A percentile compares a stretch with the other conserved stretches of the same genome.
Evolutionary conservation across 2,888 invertebrate species (phyloP).

Genomic region (Perithous albicinctus): DNA sequence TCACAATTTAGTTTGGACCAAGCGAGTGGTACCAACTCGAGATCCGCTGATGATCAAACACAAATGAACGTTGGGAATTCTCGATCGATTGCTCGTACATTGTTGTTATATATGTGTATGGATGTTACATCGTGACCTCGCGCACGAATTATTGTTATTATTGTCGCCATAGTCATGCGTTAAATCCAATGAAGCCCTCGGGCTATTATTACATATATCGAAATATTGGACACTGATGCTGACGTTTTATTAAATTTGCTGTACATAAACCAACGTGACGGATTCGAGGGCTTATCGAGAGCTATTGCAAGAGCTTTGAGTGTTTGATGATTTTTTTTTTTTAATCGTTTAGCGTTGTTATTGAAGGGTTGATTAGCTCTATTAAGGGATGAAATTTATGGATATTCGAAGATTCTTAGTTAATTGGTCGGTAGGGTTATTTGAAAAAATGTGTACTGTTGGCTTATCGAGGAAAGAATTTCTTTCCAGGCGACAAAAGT

Average conservation of each 20-base stretch:
- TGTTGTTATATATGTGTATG: too few relatives aligned
- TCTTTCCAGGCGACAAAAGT: too few relatives aligned
- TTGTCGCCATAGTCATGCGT: slow-evolving; percentile 52
- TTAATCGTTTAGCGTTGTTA: too few relatives aligned
- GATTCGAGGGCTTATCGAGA: not conserved
- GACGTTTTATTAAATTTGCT: not conserved
- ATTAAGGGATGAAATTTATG: too few relatives aligned
- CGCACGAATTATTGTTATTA: slow-evolving; percentile 51
- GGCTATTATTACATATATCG: not conserved
- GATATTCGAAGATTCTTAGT: too few relatives aligned
- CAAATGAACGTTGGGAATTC: slow-evolving; percentile 46
- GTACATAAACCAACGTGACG: not conserved
- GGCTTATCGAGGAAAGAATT: too few relatives aligned
- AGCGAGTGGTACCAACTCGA: slow-evolving; percentile 55
- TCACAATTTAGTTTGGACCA: slow-evolving; percentile 70
- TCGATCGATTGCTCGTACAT: slow-evolving; percentile 42
- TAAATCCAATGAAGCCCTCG: slow-evolving; percentile 14
- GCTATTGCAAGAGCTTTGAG: too few relatives aligned
- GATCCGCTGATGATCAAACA: slow-evolving; percentile 29
- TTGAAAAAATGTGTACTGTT: too few relatives aligned
- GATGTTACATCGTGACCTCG: slow-evolving; percentile 10
- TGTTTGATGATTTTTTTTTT: too few relatives aligned
- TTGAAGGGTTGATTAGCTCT: too few relatives aligned
- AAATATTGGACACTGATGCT: not conserved
- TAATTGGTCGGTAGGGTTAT: too few relatives aligned